A percentile compares a stretch with the other conserved stretches of the same genome.
These are phyloP conservation scores for Delia radicum DNA, from an alignment of 1,140 invertebrate species.

Conservation along the genomic window DNA sequence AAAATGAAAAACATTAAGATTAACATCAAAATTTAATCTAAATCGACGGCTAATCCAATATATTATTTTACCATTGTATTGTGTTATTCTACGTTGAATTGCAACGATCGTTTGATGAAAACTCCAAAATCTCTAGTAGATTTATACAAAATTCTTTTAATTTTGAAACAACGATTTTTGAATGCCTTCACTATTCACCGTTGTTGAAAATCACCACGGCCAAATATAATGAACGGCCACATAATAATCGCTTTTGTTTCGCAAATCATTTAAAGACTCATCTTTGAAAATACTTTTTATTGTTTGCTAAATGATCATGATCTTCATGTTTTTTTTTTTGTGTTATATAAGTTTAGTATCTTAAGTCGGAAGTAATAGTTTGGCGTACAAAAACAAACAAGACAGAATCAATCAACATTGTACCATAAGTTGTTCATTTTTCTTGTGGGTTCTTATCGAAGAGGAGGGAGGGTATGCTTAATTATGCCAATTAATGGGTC, in stretches of 20 bases:
- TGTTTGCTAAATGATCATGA: slow-evolving; percentile 7
- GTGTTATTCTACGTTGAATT: not conserved
- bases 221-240: not conserved
- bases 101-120: not conserved
- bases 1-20: not conserved
- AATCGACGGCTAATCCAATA: not conserved
- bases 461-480: not conserved
- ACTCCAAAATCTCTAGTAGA: not conserved
- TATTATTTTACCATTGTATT: not conserved
- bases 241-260: not conserved
- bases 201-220: not conserved
- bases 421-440: not conserved
- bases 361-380: slow-evolving; percentile 9
- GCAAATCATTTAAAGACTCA: not conserved
- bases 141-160: slow-evolving; percentile 19
- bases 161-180: too few relatives aligned
- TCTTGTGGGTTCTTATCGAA: not conserved
- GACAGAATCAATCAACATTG: not conserved
- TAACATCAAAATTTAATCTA: not conserved
- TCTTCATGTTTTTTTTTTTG: not conserved
- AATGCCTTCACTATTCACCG: not conserved
- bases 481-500: not conserved
- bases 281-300: not conserved
- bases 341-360: not conserved
- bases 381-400: not conserved